Evolutionary conservation across 2,888 invertebrate genomes (phyloP).

Genomic region (Trachelus iudaicus): DNA sequence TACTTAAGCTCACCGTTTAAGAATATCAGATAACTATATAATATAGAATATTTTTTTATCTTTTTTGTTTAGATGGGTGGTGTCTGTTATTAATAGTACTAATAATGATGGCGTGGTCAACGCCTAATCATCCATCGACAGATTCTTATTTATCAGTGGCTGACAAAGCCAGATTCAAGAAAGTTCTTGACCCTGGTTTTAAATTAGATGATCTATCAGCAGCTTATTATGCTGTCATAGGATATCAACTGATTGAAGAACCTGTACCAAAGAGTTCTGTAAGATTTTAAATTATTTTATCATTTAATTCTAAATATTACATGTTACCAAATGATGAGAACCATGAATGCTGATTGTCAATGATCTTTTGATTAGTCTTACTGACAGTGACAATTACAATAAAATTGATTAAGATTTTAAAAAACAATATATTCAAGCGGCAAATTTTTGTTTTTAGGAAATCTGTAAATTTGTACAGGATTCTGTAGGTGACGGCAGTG

Average conservation of each 20-base stretch:
- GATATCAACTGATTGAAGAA: slow-evolving; percentile 76
- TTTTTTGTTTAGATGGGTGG: background rate
- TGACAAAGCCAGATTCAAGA: slow-evolving; percentile 55
- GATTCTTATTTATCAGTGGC: slow-evolving; percentile 53
- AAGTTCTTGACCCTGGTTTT: slow-evolving; percentile 55
- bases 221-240: slow-evolving; percentile 80
- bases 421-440: slow-evolving; percentile 8
- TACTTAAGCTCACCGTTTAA: background rate
- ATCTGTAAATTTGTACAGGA: slow-evolving; percentile 66
- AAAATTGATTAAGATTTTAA: background rate
- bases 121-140: slow-evolving; percentile 49
- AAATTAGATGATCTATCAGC: slow-evolving; percentile 70
- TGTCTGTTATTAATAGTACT: slow-evolving; percentile 6
- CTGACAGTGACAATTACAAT: slow-evolving; percentile 40
- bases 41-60: background rate
- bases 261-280: slow-evolving; percentile 70
- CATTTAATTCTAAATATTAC: background rate
- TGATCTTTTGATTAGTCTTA: slow-evolving; percentile 63
- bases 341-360: slow-evolving; percentile 35
- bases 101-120: slow-evolving; percentile 26
- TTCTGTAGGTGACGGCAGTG: slow-evolving; percentile 55
- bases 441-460: slow-evolving; percentile 52
- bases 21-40: background rate
- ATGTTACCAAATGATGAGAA: slow-evolving; percentile 48
- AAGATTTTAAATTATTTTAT: slow-evolving; percentile 48